Percentiles rank a stretch among this genome's conserved stretches.
Conservation (phyloP, 2,113 vertebrate genomes). For the Odontophorus gujanensis region DNA sequence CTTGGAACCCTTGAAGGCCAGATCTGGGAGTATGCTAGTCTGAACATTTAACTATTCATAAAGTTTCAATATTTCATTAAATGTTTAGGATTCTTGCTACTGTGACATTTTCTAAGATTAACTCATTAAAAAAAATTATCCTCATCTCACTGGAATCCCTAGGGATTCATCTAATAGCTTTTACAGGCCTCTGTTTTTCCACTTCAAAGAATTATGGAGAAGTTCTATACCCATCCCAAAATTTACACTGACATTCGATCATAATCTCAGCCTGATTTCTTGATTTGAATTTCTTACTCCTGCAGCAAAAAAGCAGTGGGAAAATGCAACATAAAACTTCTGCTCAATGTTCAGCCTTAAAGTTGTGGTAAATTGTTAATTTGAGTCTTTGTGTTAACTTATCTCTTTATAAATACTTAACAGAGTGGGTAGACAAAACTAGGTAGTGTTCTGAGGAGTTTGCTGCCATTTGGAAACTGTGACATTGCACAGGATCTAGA, state of each 20-base stretch:
- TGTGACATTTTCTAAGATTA: neutral
- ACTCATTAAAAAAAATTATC: neutral
- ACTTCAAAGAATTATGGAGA: neutral
- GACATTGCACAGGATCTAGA: neutral
- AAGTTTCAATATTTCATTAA: neutral
- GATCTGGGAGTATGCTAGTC: neutral
- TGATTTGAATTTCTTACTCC: slow-evolving; percentile 14
- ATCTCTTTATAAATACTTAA: slow-evolving; percentile 49
- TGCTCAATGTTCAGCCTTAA: neutral
- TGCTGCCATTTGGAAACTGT: neutral
- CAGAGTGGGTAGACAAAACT: neutral
- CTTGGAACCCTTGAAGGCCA: neutral
- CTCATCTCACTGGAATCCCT: neutral
- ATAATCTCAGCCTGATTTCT: neutral
- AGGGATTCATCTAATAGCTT: neutral
- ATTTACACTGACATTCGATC: neutral
- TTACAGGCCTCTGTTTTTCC: neutral
- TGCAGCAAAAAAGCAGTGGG: slow-evolving; percentile 7
- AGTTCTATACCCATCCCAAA: neutral
- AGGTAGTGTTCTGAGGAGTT: slow-evolving; percentile 7
- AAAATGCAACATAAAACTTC: slow-evolving; percentile 14
- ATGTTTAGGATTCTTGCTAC: neutral
- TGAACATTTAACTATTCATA: neutral
- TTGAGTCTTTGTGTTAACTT: neutral
- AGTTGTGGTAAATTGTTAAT: neutral